Conservation (phyloP, 2,113 vertebrate species). For the Alligator mississippiensis region DNA sequence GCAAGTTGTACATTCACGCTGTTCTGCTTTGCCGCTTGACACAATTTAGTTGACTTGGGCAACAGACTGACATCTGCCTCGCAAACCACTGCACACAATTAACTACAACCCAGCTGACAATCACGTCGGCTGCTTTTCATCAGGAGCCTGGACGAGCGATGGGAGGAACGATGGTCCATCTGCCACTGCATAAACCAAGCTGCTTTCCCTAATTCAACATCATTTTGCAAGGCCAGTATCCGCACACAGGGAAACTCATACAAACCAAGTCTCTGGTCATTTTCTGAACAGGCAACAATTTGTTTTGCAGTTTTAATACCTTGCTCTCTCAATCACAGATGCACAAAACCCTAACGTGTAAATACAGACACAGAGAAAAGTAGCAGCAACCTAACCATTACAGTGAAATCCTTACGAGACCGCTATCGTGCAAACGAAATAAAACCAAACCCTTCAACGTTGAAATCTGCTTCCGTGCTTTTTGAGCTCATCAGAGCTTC, state of each 20-base stretch:
- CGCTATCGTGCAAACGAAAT: not conserved
- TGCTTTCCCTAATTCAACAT: not conserved
- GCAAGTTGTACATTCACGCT: not conserved
- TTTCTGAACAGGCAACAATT: not conserved
- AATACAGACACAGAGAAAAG: not conserved
- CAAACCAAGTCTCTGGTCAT: not conserved
- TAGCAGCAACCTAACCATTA: not conserved
- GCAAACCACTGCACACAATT: not conserved
- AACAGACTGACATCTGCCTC: not conserved
- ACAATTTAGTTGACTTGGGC: not conserved
- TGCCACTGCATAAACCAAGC: not conserved
- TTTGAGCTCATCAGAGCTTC: not conserved
- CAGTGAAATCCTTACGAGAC: not conserved
- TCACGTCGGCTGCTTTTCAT: accelerated
- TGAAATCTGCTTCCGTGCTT: not conserved
- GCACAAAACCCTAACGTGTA: not conserved
- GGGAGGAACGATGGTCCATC: not conserved
- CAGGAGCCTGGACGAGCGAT: not conserved
- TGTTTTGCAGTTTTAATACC: not conserved
- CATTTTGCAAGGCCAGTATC: not conserved
- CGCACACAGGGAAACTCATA: no score
- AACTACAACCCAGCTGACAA: not conserved
- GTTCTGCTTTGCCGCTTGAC: not conserved
- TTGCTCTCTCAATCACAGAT: not conserved
- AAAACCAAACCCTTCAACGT: not conserved